Conservation (phyloP, 2,113 vertebrate genomes). For the Marmota monax region DNA sequence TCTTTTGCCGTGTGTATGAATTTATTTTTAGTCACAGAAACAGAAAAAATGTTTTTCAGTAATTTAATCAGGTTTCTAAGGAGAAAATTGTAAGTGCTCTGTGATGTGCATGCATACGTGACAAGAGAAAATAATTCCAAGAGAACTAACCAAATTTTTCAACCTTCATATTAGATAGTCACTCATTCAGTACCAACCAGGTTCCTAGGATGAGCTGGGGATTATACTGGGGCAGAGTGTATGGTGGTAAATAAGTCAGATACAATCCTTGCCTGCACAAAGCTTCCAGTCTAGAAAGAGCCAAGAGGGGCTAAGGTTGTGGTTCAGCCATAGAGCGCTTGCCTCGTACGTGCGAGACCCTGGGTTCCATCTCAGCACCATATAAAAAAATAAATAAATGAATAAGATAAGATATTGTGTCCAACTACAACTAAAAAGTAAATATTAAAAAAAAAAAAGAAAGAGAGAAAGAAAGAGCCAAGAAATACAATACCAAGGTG, state of each 20-base stretch:
- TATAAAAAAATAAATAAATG: too few species aligned
- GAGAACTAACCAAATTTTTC: background rate
- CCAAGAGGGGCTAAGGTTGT: too few species aligned
- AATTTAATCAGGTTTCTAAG: background rate
- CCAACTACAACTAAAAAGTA: too few species aligned
- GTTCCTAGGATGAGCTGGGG: background rate
- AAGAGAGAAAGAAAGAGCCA: background rate
- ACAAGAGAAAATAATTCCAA: constrained; percentile 10
- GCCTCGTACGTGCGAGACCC: too few species aligned
- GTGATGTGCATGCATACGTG: background rate
- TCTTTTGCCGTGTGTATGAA: background rate
- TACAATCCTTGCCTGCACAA: background rate
- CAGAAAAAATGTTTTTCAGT: background rate
- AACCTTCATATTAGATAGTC: background rate
- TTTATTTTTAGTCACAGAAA: constrained; percentile 34
- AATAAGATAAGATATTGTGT: too few species aligned
- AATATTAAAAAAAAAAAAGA: too few species aligned
- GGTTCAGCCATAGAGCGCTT: too few species aligned
- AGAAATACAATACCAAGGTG: background rate
- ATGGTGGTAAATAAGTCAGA: background rate
- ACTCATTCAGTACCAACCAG: background rate
- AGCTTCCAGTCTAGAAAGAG: background rate
- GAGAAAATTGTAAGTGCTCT: constrained; percentile 18
- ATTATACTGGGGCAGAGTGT: background rate
- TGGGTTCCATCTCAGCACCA: too few species aligned